These are phyloP conservation scores for Anarrhichthys ocellatus DNA, from an alignment of 2,113 vertebrate species.

Conservation along the genomic window DNA sequence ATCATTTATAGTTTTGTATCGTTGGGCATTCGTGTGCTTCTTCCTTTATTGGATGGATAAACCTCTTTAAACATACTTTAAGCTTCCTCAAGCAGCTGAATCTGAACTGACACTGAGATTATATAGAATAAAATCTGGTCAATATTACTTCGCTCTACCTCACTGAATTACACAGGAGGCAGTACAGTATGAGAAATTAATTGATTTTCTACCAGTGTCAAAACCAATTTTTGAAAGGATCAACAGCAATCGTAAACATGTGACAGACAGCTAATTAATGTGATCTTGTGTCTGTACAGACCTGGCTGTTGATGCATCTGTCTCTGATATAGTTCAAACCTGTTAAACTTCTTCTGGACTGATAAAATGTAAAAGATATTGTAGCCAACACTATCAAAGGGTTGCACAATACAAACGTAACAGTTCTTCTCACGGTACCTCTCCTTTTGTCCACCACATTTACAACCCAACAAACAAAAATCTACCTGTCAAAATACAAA, in stretches of 20 bases:
- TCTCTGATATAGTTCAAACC: constrained; percentile 27
- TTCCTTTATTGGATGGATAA: constrained; percentile 16
- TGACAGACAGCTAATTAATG: background rate
- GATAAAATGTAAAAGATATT: background rate
- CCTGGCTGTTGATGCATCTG: background rate
- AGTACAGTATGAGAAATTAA: background rate
- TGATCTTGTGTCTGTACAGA: constrained; percentile 18
- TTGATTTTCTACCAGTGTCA: background rate
- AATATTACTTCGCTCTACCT: background rate
- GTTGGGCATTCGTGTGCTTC: constrained; percentile 12
- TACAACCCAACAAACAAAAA: background rate
- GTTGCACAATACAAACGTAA: background rate
- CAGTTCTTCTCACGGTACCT: background rate
- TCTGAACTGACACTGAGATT: constrained; percentile 15
- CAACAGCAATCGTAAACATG: background rate
- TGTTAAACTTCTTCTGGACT: background rate
- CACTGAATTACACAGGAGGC: background rate
- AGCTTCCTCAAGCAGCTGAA: constrained; percentile 27
- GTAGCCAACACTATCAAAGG: background rate
- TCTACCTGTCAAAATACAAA: background rate
- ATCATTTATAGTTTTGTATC: constrained; percentile 6
- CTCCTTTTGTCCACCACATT: background rate
- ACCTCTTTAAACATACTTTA: background rate
- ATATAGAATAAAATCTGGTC: constrained; percentile 24
- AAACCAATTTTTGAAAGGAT: background rate